Evolutionary conservation across 2,113 vertebrate species (phyloP), one percentile per base, ranked within the genome.

Genomic region (Manacus vitellinus): DNA sequence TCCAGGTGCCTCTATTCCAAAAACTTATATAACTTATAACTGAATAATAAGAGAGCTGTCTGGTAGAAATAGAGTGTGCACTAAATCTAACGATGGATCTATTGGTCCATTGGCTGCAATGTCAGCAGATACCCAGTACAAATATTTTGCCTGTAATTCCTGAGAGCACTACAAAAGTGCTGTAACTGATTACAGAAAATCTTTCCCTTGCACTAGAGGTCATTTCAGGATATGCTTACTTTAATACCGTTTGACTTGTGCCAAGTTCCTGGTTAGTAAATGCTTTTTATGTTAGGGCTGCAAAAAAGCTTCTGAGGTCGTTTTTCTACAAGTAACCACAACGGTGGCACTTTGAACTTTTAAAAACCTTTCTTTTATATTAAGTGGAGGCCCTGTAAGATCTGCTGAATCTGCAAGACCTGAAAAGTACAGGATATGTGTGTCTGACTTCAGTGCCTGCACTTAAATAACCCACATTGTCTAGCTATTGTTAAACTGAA

Each of bases 381-480:
- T 95, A 98, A 96, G 97, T 97, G 80, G 88, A 95, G 97, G 77
- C 97, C 96, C 95, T 91, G 51, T 94, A 65, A 95, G 97, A 97
- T 95, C 79, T 97, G 97, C 98, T 96, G 98, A 98, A 85, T 97
- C 97, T 85, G 95, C 97, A 97, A 97, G 97, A 97, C 92, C 95
- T 97, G 97, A 94, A 97, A 96, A 96, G 89, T 94, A 97, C 98
- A 98, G 97, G 97, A 97, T 87, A 96, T 96, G 89, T 97, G 95
- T 98, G 97, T 98, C 98, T 98, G 98, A 97, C 97, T 98, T 95
- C 84, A 96, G 95, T 94, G 96, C 76, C 92, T 98, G 98, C 98
- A 98, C 99, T 98, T 97, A 97, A 97, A 96, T 98, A 98, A 98
- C 97, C 97, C 94, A 93, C 94, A 98, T 97, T 98, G 96, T 98